These are phyloP conservation scores for Neodontobutis hainanensis DNA, from an alignment of 2,113 vertebrate genomes.

Conservation along the genomic window DNA sequence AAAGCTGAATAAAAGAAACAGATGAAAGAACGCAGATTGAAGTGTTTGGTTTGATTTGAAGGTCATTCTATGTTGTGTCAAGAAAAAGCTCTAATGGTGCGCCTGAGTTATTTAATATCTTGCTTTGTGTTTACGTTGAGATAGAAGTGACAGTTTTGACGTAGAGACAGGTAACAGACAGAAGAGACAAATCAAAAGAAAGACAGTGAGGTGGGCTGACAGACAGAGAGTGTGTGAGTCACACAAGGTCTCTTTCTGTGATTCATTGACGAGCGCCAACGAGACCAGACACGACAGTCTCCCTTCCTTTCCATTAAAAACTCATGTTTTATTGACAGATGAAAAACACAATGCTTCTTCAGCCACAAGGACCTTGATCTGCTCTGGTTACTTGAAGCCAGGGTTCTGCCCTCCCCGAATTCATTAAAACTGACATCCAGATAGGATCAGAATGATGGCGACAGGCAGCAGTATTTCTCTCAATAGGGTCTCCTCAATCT, in stretches of 20 bases:
- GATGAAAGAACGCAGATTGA: conserved; percentile 28
- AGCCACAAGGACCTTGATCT: conserved; percentile 50
- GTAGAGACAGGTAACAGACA: conserved; percentile 18
- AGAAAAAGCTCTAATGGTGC: conserved; percentile 10
- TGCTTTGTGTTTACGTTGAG: conserved; percentile 20
- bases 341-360: conserved; percentile 52
- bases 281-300: conserved; percentile 8
- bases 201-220: conserved; percentile 19
- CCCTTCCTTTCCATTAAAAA: conserved; percentile 57
- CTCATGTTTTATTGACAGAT: conserved; percentile 69
- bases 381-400: conserved; percentile 37
- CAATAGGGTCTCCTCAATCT: conserved; percentile 22
- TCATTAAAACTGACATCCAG: conserved; percentile 47
- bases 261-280: conserved; percentile 12
- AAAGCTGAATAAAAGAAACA: conserved; percentile 1
- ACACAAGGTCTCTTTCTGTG: conserved; percentile 36
- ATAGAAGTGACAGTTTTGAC: background rate
- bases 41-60: conserved; percentile 49
- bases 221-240: conserved; percentile 48
- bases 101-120: conserved; percentile 48
- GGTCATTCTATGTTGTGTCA: conserved; percentile 57
- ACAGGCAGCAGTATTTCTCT: conserved; percentile 13
- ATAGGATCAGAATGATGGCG: conserved; percentile 16
- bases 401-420: conserved; percentile 29
- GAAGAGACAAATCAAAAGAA: background rate